Evolutionary conservation across 2,113 vertebrate genomes (phyloP).

Genomic region (Aphyosemion australe): DNA sequence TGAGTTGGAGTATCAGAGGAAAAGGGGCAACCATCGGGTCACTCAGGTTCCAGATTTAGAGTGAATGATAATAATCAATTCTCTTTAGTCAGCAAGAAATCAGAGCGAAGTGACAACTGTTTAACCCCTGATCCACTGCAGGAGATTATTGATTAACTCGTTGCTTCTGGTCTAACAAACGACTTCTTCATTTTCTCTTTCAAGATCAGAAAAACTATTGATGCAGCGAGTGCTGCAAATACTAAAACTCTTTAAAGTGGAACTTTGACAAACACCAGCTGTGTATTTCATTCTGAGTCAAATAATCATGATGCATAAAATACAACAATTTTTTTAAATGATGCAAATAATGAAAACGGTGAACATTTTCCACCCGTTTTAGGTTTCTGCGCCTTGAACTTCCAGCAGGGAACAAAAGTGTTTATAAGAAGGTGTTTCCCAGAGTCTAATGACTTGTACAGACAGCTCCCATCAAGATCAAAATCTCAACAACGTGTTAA

Average conservation of each 20-base stretch:
- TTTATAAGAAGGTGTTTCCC: conserved; percentile 24
- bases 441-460: conserved; percentile 24
- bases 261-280: too few species aligned
- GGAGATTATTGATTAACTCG: conserved; percentile 52
- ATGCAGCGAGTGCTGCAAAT: neutral
- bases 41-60: conserved; percentile 29
- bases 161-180: conserved; percentile 25
- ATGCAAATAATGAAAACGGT: conserved; percentile 10
- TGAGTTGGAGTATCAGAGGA: conserved; percentile 30
- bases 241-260: too few species aligned
- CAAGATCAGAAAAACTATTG: conserved; percentile 26
- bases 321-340: neutral
- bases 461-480: conserved; percentile 28
- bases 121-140: conserved; percentile 10
- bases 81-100: conserved; percentile 41
- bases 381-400: conserved; percentile 8
- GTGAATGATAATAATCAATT: conserved; percentile 50
- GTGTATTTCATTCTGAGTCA: conserved; percentile 1
- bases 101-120: too few species aligned
- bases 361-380: conserved; percentile 18
- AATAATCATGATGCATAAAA: conserved; percentile 3
- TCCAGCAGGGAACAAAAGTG: conserved; percentile 18
- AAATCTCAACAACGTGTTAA: conserved; percentile 4
- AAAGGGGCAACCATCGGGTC: conserved; percentile 40
- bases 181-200: conserved; percentile 29